Evolutionary conservation across 2,113 vertebrate species (phyloP).

Genomic region (Leptobrachium leishanense): DNA sequence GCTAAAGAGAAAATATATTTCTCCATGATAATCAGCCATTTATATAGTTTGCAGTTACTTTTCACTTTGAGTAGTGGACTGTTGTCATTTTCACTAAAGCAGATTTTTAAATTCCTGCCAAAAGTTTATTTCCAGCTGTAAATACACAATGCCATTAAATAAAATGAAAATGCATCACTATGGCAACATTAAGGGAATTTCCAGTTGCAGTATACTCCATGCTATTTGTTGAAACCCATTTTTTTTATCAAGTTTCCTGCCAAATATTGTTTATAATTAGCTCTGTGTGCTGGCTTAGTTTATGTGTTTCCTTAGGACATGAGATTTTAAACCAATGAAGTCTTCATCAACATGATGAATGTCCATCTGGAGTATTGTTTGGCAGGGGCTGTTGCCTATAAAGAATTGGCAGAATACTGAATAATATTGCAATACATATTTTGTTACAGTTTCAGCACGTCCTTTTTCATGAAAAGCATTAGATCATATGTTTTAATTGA

Average conservation of each 20-base stretch:
- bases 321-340: constrained; percentile 24
- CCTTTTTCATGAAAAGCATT: constrained; percentile 2
- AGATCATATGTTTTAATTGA: constrained; percentile 16
- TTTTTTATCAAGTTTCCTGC: constrained; percentile 9
- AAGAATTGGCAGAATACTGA: constrained; percentile 17
- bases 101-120: constrained; percentile 12
- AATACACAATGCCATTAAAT: constrained; percentile 35
- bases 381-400: not conserved
- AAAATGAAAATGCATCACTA: constrained; percentile 32
- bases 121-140: constrained; percentile 38
- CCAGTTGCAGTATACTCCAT: not conserved
- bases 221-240: constrained; percentile 7
- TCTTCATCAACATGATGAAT: constrained; percentile 27
- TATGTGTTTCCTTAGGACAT: constrained; percentile 24
- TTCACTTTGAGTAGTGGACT: constrained; percentile 8
- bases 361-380: constrained; percentile 21
- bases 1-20: too few species aligned
- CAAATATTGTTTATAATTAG: constrained; percentile 40
- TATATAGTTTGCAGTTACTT: not conserved
- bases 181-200: constrained; percentile 12
- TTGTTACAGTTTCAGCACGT: constrained; percentile 15
- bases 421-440: constrained; percentile 31
- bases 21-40: too few species aligned
- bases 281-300: constrained; percentile 8
- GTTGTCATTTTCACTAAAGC: constrained; percentile 29